Evolutionary conservation across 1,140 invertebrate species (phyloP), one percentile per base, ranked within the genome.

Genomic region (Calliopsis andreniformis): DNA sequence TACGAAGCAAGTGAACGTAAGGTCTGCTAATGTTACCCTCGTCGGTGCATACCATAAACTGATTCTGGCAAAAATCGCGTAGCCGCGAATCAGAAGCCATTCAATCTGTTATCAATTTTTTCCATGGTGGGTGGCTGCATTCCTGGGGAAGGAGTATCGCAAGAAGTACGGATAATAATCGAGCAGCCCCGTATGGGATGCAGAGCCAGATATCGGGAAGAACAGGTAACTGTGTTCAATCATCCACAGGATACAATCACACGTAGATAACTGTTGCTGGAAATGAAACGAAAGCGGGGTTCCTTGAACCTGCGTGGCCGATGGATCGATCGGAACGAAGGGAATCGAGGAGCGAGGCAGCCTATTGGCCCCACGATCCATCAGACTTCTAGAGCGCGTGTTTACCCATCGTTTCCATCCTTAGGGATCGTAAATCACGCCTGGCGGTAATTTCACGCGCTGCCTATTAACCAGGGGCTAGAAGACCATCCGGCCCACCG

Each of bases 51-150:
- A n/a, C n/a, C n/a, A n/a, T n/a, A n/a, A n/a, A n/a, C n/a, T n/a
- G n/a, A n/a, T n/a, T n/a, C n/a, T n/a, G n/a, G n/a, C n/a, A n/a
- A n/a, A n/a, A n/a, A n/a, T n/a, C n/a, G n/a, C n/a, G n/a, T n/a
- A n/a, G 53, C 47, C 58, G 59, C 78, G 79, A 64, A 76, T 86
- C 86, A 84, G 79, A 86, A 78, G 18, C 16, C 12, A 30, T 25
- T 63, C 23, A 20, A 63, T 42, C 61, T 45, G 61, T 63, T 63
- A 76, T 43, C n/a, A n/a, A n/a, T n/a, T n/a, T n/a, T n/a, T n/a
- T n/a, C n/a, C n/a, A n/a, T n/a, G n/a, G n/a, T 4, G 25, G 39
- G 23, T 3, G 32, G 30, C 64, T 14, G 30, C 45, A 51, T 53
- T 67, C 32, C 39, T 16, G 3, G 18, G 8, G 35, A 39, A 39